Percentiles rank a stretch among this genome's conserved stretches.
Conservation (phyloP, 2,888 invertebrate species). For the Sarcophaga rosellei region DNA sequence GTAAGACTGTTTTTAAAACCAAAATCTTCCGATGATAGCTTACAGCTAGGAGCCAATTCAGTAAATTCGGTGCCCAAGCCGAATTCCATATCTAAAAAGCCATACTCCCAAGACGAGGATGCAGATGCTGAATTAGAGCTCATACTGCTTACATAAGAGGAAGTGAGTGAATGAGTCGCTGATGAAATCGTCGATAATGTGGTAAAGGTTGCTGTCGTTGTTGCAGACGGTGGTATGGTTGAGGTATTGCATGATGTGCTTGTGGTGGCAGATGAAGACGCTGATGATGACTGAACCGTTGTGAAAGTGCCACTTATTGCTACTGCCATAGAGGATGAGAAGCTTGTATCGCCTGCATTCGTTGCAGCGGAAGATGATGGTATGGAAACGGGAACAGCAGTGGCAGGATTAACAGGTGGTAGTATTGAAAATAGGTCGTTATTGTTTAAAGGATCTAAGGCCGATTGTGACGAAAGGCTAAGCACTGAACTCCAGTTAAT, state of each 20-base stretch:
- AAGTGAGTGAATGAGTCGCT: conserved; percentile 78
- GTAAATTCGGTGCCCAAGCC: conserved; percentile 82
- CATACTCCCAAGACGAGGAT: conserved; percentile 80
- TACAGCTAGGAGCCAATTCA: conserved; percentile 82
- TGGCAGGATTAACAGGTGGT: conserved; percentile 77
- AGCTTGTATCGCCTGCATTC: conserved; percentile 40
- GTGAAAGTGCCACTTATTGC: conserved; percentile 79
- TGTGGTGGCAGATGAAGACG: conserved; percentile 39
- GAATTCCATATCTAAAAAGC: conserved; percentile 82
- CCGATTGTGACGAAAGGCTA: conserved; percentile 92
- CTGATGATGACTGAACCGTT: conserved; percentile 73
- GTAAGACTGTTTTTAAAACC: conserved; percentile 81
- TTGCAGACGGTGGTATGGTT: conserved; percentile 68
- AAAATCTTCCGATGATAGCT: conserved; percentile 82
- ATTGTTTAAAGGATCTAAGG: conserved; percentile 90
- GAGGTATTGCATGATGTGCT: conserved; percentile 54
- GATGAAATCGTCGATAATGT: conserved; percentile 79
- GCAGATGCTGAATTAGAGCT: conserved; percentile 73
- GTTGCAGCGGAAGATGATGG: conserved; percentile 31
- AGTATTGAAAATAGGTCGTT: conserved; percentile 86
- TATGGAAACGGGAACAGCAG: conserved; percentile 75
- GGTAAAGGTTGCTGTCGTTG: conserved; percentile 78
- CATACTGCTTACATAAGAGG: conserved; percentile 79
- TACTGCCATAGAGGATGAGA: conserved; percentile 71
- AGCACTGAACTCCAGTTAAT: conserved; percentile 96